Evolutionary conservation across 2,888 invertebrate species (phyloP).

Genomic region (Adela reaumurella): DNA sequence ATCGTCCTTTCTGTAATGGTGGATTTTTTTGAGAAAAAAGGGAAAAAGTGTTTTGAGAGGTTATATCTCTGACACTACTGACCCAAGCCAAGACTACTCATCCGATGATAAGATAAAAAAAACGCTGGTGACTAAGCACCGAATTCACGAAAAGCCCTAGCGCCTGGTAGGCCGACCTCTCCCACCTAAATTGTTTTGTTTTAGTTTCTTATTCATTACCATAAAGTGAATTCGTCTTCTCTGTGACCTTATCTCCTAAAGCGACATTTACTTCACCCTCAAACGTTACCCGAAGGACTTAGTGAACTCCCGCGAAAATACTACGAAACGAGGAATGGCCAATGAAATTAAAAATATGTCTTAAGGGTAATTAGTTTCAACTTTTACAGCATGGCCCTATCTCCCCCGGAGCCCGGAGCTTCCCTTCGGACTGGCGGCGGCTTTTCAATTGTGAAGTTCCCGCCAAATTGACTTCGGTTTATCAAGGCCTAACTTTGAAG

Average conservation of each 20-base stretch:
- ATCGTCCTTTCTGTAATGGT: too few species aligned
- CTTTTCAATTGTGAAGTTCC: constrained; percentile 53
- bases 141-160: too few species aligned
- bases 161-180: too few species aligned
- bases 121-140: too few species aligned
- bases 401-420: background rate
- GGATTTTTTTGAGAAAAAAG: too few species aligned
- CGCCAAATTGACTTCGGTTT: constrained; percentile 11
- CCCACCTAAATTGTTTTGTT: too few species aligned
- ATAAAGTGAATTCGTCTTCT: constrained; percentile 50
- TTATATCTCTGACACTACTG: too few species aligned
- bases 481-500: constrained; percentile 26
- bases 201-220: constrained; percentile 7
- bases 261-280: constrained; percentile 36
- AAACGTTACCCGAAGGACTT: constrained; percentile 24
- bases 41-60: too few species aligned
- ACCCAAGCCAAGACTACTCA: too few species aligned
- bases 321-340: constrained; percentile 50
- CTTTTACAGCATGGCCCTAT: constrained; percentile 40
- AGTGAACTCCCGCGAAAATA: constrained; percentile 41
- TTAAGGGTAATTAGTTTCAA: constrained; percentile 59
- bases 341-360: constrained; percentile 61
- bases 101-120: too few species aligned
- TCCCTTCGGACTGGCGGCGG: constrained; percentile 43
- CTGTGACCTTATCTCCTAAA: constrained; percentile 52